Base-by-base conservation (phyloP, 1,140 invertebrate species). In the Melipona quadrifasciata region DNA sequence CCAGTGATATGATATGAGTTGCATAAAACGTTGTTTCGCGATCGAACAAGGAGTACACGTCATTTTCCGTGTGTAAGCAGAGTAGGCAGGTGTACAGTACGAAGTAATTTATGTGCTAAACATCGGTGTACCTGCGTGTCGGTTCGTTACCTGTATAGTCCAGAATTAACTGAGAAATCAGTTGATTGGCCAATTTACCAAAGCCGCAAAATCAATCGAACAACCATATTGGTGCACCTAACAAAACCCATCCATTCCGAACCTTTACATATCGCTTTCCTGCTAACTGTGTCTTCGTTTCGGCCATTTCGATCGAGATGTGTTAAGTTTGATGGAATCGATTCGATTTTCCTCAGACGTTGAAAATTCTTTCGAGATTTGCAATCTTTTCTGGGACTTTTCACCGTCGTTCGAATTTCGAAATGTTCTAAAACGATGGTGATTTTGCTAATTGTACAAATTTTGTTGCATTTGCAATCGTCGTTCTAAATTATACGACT, bases 151-250 rank as follows among this genome's bases (percentile, higher is more conserved):
- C 51, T 24, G 51, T 53, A 67, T n/a, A 55, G 31, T 21, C 55
- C 17, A 55, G 27, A 65, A 82, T 82, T 53, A 82, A 75, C 61
- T 19, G 47, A 65, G 72, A 47, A 82, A 55, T 75, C 73, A 64
- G 71, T 82, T 75, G 72, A 82, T 80, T 80, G 53, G 65, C 27
- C 24, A 80, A 80, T 75, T 82, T 75, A 64, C 27, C 24, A 27
- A 19, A 34, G 47, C 80, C 80, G 27, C 61, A 53, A 67, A 75
- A 75, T 82, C 47, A 61, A 75, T 82, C 27, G 61, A 39, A 64
- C 51, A 82, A 82, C 70, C 70, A 82, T 80, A 53, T 39, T 27
- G 57, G 71, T 55, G 31, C 34, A 65, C 61, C 75, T 51, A 67
- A 82, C 51, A 31, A 71, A 74, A 64, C 57, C 58, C 16, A 65